Base-by-base conservation (phyloP, 2,797 vertebrate genomes). In the Sebastes kiyomatsui region DNA sequence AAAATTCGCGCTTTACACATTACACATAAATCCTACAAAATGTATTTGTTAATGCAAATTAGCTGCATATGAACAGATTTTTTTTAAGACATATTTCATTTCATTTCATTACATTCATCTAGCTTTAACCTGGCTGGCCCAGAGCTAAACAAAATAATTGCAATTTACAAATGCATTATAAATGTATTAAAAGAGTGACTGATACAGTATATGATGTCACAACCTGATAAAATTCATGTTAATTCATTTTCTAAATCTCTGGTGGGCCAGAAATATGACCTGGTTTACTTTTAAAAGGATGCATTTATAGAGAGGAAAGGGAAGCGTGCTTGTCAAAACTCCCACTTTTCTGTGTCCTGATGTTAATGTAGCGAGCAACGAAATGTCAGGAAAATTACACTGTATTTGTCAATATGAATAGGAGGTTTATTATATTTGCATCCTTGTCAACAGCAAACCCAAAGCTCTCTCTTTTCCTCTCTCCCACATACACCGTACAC, bases 391-490 rank as follows among this genome's bases (percentile, higher is more conserved):
- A 67, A 62, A 74, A 80, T 80, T 79, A 67, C 70, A 77, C 30
- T 52, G 61, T 32, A 25, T 78, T 71, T 85, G 72, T 80, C 69
- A 72, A 62, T n/a, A 59, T 79, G 35, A 79, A 84, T 70, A 73
- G 54, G 13, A 65, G 68, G 35, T 79, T 74, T 77, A 80, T 56
- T 73, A 56, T 67, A 83, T 71, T 80, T 80, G 67, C 77, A 77
- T 67, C 54, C 42, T 20, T 70, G 64, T 62, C 75, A 77, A 32
- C 28, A 64, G 27, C 27, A 58, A 71, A 35, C 67, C 35, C 23
- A 35, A 42, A 46, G 12, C 61, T 60, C 23, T 62, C 7, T 12
- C 4, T 46, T 18, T 46, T 25, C 16, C 18, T 12, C 32, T 58
- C 75, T 38, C 35, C n/a, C 33, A 64, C 23, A 67, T 54, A 52